Evolutionary conservation across 1,140 invertebrate genomes (phyloP).

Genomic region (Drosophila aff.): DNA sequence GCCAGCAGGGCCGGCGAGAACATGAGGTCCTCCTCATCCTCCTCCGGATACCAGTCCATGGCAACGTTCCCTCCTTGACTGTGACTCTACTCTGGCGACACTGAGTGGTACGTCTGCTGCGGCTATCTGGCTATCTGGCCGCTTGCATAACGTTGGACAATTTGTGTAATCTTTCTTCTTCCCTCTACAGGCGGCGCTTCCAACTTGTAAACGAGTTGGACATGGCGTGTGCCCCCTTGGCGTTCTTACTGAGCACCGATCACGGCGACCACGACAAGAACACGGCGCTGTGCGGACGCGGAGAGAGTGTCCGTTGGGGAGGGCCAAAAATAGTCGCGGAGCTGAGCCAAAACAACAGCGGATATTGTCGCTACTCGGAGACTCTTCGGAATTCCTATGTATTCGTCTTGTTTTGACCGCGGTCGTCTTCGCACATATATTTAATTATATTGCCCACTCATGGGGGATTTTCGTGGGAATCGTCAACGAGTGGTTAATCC

Average conservation of each 20-base stretch:
- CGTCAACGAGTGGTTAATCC: slow-evolving; percentile 18
- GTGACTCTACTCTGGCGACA: slow-evolving; percentile 6
- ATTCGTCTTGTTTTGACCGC: slow-evolving; percentile 55
- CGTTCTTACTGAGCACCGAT: slow-evolving; percentile 41
- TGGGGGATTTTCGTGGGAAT: slow-evolving; percentile 4
- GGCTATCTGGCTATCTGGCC: slow-evolving; percentile 1
- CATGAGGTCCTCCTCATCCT: slow-evolving; percentile 93
- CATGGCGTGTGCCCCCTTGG: slow-evolving; percentile 59
- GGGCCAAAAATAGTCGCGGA: slow-evolving; percentile 73
- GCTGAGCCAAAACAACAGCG: slow-evolving; percentile 72
- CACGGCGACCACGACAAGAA: not conserved
- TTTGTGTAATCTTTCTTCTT: slow-evolving; percentile 41
- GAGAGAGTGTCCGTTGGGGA: slow-evolving; percentile 15
- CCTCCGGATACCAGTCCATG: slow-evolving; percentile 89
- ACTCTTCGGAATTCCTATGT: slow-evolving; percentile 51
- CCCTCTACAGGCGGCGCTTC: slow-evolving; percentile 46
- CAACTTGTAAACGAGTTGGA: slow-evolving; percentile 78
- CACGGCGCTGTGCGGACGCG: slow-evolving; percentile 3
- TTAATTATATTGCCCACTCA: slow-evolving; percentile 46
- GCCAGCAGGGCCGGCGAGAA: slow-evolving; percentile 94
- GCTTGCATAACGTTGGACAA: slow-evolving; percentile 67
- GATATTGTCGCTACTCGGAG: slow-evolving; percentile 37
- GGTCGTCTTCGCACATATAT: slow-evolving; percentile 36
- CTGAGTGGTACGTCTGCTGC: slow-evolving; percentile 3
- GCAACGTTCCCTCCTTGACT: not conserved